Evolutionary conservation across 2,113 vertebrate genomes (phyloP), one percentile per base, ranked within the genome.

Genomic region (Gallinago undulata): DNA sequence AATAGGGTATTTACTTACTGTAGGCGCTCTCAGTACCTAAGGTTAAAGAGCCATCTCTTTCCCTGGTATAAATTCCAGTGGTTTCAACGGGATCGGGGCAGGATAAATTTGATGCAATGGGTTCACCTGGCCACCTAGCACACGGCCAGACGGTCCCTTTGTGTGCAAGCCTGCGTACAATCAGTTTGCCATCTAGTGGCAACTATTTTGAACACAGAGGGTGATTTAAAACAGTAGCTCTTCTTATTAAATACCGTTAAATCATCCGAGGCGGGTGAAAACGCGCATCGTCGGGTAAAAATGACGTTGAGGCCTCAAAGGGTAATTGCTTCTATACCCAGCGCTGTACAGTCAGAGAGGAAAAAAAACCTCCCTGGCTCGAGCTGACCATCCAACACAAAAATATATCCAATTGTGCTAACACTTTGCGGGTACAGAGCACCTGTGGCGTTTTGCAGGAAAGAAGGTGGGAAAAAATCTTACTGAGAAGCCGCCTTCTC

Each of bases 171-270:
- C 72, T 93, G 79, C 93, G 57, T 88, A 97, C 95, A 90, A 94
- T 98, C 80, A 33, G 97, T 97, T 98, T 98, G 98, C 98, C 98
- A 98, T 97, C 98, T 98, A 97, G 98, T 97, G 98, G 98, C 92
- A 98, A 85, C 91, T 97, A 92, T 97, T 97, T 97, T 93, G 70
- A 97, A 87, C 73, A 95, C 94, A 96, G 93, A 94, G 24, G 39
- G 50, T 77, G 72, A 87, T 93, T 83, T 79, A n/a, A 72, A 70
- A 18, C n/a, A 1, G 62, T 10, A 27, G 25, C 24, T 35, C 37
- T 51, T 51, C 76, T 59, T 88, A 22, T 92, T 78, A 59, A 84
- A 86, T 63, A 63, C 25, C 8, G 1, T 81, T 77, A 88, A 90
- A 84, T 56, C 56, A 45, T 6, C 56, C 18, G 47, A 86, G 19